Conservation (phyloP, 2,888 invertebrate genomes). For the Sarcophaga subvicina region DNA sequence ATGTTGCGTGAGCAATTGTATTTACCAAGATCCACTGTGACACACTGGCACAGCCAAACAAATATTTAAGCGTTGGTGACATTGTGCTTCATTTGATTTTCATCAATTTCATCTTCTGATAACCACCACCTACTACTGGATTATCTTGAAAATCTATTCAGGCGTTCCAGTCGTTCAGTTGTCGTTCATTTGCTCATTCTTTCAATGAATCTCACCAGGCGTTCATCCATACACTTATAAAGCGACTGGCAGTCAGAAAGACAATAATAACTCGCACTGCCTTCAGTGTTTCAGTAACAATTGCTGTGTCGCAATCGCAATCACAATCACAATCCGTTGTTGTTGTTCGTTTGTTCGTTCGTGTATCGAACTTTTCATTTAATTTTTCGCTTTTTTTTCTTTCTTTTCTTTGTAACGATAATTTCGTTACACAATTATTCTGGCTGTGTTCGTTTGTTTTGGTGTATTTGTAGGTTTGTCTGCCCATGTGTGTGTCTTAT, state of each 20-base stretch:
- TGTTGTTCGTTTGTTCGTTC: neutral
- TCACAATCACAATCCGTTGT: neutral
- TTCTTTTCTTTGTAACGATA: neutral
- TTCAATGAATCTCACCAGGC: no score
- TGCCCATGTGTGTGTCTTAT: neutral
- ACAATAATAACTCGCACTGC: no score
- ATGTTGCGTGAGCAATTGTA: slow-evolving; percentile 24
- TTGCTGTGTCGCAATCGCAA: neutral
- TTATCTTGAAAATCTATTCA: neutral
- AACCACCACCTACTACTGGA: neutral
- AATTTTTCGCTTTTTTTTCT: neutral
- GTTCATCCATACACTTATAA: no score
- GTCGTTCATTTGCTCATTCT: no score
- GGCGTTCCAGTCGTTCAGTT: neutral
- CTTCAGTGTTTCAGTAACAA: no score
- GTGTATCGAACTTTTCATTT: neutral
- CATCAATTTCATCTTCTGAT: slow-evolving; percentile 34
- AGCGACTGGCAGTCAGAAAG: no score
- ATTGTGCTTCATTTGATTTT: slow-evolving; percentile 51
- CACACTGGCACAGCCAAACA: neutral
- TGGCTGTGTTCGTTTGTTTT: neutral
- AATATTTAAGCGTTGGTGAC: slow-evolving; percentile 41
- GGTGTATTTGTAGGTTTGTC: no score
- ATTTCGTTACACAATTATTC: slow-evolving; percentile 8
- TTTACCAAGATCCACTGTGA: neutral